These are phyloP conservation scores for Lasioglossum baleicum DNA, from an alignment of 1,140 invertebrate genomes.

Conservation along the genomic window DNA sequence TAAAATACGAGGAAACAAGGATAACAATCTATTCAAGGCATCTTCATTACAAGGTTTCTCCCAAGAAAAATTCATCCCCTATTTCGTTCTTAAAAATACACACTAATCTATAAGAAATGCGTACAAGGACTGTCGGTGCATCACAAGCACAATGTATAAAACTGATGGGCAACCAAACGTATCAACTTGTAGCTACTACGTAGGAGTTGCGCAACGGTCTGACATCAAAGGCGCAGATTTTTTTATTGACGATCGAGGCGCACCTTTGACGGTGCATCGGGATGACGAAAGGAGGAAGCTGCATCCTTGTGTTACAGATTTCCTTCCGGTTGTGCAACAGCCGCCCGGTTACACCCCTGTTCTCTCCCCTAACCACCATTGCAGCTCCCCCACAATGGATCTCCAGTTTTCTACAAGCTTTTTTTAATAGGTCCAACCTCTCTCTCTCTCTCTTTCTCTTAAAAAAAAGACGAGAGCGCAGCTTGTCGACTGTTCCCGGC, in stretches of 20 bases:
- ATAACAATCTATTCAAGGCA: too few species aligned
- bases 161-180: too few species aligned
- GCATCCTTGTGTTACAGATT: constrained; percentile 35
- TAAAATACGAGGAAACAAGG: too few species aligned
- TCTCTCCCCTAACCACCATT: constrained; percentile 3
- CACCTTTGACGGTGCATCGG: neutral
- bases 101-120: too few species aligned
- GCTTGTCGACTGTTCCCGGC: constrained; percentile 49
- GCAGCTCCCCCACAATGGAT: constrained; percentile 46
- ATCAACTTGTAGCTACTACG: too few species aligned
- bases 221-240: constrained; percentile 2
- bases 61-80: too few species aligned
- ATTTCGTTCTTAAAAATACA: too few species aligned
- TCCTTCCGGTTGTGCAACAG: constrained; percentile 63
- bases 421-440: constrained; percentile 50
- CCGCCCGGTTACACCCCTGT: constrained; percentile 39
- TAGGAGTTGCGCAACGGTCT: constrained; percentile 16
- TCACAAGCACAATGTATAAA: too few species aligned
- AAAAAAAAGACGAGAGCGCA: constrained; percentile 22
- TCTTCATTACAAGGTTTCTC: too few species aligned
- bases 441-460: too few species aligned
- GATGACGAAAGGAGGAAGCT: constrained; percentile 1
- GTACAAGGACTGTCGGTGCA: too few species aligned
- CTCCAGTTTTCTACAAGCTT: constrained; percentile 58
- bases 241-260: neutral